phyloP scores from a whole-genome alignment of 2,113 vertebrate species.

The Ammodramus savannarum region DNA sequence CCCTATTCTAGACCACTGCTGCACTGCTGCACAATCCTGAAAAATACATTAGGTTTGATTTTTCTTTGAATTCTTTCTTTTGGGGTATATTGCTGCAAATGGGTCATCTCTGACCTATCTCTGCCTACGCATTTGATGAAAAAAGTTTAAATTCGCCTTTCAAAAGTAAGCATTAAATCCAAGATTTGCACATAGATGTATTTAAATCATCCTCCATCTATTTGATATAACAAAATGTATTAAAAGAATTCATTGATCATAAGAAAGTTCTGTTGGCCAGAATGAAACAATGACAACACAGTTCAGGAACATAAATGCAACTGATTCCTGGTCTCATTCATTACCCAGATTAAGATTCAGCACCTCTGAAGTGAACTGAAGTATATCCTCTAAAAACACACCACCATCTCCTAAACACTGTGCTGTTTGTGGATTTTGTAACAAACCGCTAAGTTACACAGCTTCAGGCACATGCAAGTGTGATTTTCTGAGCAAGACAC shows the following conservation, averaged over 20 bases:
- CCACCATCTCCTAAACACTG: not conserved
- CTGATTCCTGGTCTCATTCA: not conserved
- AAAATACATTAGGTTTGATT: not conserved
- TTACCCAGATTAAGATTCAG: not conserved
- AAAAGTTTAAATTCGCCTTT: not conserved
- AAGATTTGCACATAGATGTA: not conserved
- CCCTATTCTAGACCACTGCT: not conserved
- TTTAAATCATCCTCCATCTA: not conserved
- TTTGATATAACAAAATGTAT: not conserved
- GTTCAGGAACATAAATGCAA: not conserved
- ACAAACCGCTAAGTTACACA: rapidly evolving
- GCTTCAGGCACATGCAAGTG: not conserved
- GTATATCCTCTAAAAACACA: not conserved
- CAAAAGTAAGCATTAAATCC: not conserved
- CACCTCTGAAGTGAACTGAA: not conserved
- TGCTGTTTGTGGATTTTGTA: not conserved
- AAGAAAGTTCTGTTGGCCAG: not conserved
- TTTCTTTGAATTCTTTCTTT: not conserved
- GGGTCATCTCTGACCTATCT: not conserved
- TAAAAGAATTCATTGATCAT: not conserved
- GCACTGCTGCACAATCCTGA: not conserved
- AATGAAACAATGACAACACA: not conserved
- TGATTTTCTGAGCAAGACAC: not conserved
- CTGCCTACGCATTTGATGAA: not conserved
- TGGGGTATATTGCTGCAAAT: not conserved